Evolutionary conservation across 2,113 vertebrate genomes (phyloP), one percentile per base, ranked within the genome.

Genomic region (Hepsetus odoe): DNA sequence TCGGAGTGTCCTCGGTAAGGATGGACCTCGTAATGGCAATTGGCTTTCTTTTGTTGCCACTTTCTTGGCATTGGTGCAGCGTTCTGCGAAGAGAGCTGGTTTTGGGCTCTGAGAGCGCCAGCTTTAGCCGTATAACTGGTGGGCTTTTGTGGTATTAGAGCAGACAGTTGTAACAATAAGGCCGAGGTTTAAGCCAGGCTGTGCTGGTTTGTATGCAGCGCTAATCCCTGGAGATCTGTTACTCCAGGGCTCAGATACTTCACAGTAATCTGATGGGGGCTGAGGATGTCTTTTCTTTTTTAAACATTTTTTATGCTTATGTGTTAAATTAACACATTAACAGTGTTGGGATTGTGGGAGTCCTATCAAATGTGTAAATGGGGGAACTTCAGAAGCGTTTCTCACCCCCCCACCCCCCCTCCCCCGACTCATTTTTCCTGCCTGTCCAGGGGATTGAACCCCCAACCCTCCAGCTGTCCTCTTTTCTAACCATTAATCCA

Each of bases 151-250:
- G 44, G 42, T 14, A 49, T 74, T 66, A 40, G 40, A 70, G 26
- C 40, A 81, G 74, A 32, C 51, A 18, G 72, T 33, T 26, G 66
- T 28, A 85, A 75, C 81, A 77, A 74, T 81, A 72, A 79, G 73
- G 74, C 35, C 42, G 62, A 61, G 69, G 68, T 75, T 86, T 86
- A 66, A 75, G 64, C 44, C 40, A 56, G 74, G 56, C 56, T 78
- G 11, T 42, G 38, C 51, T 83, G 83, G 84, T 79, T 72, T 58
- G 79, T 76, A 66, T 59, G 69, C 58, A 42, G 80, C 8, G 18
- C 49, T 86, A 85, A 88, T 88, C 83, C 7, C 26, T 30, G 0
- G 0, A 75, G 81, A 84, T 82, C 82, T 69, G 80, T 86, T 75
- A 56, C 75, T 61, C 76, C 79, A 72, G 72, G 79, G 86, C 85